Conservation (phyloP, 2,888 invertebrate genomes). For the Strigamia crassipes region DNA sequence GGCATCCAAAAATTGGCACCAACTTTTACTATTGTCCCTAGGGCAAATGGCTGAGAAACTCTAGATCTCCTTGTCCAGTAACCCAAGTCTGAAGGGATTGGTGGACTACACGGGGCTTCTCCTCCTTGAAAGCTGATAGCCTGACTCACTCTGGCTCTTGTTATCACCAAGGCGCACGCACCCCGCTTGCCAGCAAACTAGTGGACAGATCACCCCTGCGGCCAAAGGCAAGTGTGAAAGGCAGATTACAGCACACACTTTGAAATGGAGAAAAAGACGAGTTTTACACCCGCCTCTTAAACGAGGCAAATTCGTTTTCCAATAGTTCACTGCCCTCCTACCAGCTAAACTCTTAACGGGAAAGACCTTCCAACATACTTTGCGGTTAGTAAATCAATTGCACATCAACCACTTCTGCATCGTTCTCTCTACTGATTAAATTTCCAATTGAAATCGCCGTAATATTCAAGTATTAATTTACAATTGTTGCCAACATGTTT, state of each 20-base stretch:
- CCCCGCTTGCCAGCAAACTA: slow-evolving; percentile 22
- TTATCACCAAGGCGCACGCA: slow-evolving; percentile 27
- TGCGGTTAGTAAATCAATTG: slow-evolving; percentile 36
- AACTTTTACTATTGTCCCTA: slow-evolving; percentile 13
- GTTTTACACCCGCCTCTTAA: slow-evolving; percentile 32
- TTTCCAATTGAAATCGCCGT: neutral
- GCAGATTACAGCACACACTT: slow-evolving; percentile 31
- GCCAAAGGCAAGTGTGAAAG: slow-evolving; percentile 30
- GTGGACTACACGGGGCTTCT: slow-evolving; percentile 40
- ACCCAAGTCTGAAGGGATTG: slow-evolving; percentile 39
- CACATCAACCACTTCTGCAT: slow-evolving; percentile 31
- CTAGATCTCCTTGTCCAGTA: slow-evolving; percentile 39
- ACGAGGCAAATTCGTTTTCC: slow-evolving; percentile 42
- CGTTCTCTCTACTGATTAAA: neutral
- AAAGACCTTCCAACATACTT: slow-evolving; percentile 28
- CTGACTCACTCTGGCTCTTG: slow-evolving; percentile 38
- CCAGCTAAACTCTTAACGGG: slow-evolving; percentile 25
- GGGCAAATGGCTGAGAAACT: slow-evolving; percentile 27
- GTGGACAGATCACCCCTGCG: slow-evolving; percentile 39
- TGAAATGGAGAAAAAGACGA: slow-evolving; percentile 41
- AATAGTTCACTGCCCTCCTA: slow-evolving; percentile 27
- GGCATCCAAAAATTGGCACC: slow-evolving; percentile 7
- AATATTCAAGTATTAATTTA: neutral
- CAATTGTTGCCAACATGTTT: neutral
- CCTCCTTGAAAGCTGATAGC: slow-evolving; percentile 35